Base-by-base conservation (phyloP, 2,113 vertebrate genomes). In the Naja naja region DNA sequence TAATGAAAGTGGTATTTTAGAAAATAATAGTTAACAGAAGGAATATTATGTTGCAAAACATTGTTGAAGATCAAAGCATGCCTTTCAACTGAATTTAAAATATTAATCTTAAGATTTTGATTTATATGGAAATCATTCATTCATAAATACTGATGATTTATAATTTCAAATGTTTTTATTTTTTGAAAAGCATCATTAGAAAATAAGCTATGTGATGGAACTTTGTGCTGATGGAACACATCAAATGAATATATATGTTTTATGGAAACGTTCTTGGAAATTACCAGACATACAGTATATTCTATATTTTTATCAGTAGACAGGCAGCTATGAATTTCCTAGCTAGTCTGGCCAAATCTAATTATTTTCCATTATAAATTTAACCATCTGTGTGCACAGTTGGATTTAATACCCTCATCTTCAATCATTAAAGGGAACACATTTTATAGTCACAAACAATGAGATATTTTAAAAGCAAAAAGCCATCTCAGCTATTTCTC, bases 161-260 rank as follows among this genome's bases (percentile, higher is more conserved):
- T 14, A 74, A 34, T 34, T 74, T 34, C 64, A 74, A 74, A 34
- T 16, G n/a, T 34, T 74, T 74, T 74, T n/a, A 74, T 74, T 74
- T 74, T 74, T 34, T 74, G 64, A 74, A 74, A 18, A 74, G 64
- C n/a, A 74, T 34, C 30, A 74, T 69, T 74, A 74, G 30, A 74
- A 74, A 74, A 74, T 86, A 88, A 88, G 11, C 23, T 27, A 23
- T 86, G 20, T 86, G 45, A 86, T 39, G 22, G 87, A 22, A 34
- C 6, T 58, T 56, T 43, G 43, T 43, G 92, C 54, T 43, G 43
- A 43, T 43, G 43, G 43, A 43, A 43, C 2, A 43, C 91, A 91
- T 25, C 93, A 95, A 87, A 95, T 94, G 69, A 95, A 96, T 74
- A 93, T 92, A 94, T 95, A 94, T 94, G 92, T 92, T 93, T n/a